A percentile compares a stretch with the other conserved stretches of the same genome.
phyloP scores from a whole-genome alignment of 1,140 invertebrate species.

The Hyphantria cunea region DNA sequence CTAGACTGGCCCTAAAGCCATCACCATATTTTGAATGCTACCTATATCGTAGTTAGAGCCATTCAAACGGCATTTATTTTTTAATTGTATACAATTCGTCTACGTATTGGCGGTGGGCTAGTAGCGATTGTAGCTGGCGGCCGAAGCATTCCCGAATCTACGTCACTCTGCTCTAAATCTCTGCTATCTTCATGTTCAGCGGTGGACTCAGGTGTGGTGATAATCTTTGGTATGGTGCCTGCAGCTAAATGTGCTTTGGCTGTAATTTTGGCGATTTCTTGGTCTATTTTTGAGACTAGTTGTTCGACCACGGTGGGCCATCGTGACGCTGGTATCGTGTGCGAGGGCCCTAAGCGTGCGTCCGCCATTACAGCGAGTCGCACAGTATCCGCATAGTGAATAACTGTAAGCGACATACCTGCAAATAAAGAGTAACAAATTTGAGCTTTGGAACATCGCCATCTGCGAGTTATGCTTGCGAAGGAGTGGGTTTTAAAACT shows the following conservation, averaged over 20 bases:
- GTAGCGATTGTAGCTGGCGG: conserved; percentile 34
- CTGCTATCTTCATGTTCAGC: conserved; percentile 6
- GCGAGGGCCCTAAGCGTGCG: conserved; percentile 85
- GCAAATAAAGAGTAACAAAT: conserved; percentile 44
- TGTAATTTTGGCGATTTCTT: conserved; percentile 59
- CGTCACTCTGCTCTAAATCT: conserved; percentile 8
- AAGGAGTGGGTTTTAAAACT: not conserved
- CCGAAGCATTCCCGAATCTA: conserved; percentile 29
- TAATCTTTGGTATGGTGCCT: conserved; percentile 10
- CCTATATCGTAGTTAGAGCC: no score
- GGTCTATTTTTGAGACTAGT: conserved; percentile 59
- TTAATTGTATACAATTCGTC: conserved; percentile 36
- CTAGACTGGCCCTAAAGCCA: no score
- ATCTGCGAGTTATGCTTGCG: no score
- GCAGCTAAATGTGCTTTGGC: conserved; percentile 23
- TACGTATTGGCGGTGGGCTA: conserved; percentile 45
- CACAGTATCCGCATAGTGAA: conserved; percentile 86
- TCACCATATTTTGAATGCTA: no score
- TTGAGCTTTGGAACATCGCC: no score
- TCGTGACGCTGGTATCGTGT: conserved; percentile 60
- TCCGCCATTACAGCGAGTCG: conserved; percentile 89
- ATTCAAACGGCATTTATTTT: not conserved
- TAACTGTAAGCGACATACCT: conserved; percentile 90
- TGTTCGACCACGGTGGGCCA: conserved; percentile 65
- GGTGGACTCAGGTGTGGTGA: conserved; percentile 5